Base-by-base conservation (phyloP, 2,797 vertebrate species). In the Pogoniulus pusillus region DNA sequence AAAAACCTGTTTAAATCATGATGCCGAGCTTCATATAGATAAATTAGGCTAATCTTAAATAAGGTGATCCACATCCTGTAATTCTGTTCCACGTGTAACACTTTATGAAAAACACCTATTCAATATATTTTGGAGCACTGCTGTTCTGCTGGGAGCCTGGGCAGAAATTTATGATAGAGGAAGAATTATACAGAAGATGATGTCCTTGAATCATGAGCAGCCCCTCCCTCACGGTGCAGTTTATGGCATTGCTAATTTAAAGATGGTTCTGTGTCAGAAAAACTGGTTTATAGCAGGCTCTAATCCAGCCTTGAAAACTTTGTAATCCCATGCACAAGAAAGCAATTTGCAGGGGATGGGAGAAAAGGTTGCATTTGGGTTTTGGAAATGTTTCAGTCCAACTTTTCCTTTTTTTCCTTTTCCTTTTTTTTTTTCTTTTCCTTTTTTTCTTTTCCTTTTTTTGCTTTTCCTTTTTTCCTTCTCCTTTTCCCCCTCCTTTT, bases 161-260 rank as follows among this genome's bases (percentile, higher is more conserved):
- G 49, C n/a, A 78, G 73, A 92, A 94, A 94, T 91, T 91, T 93
- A 96, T 91, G 75, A 51, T 39, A 51, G 53, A 74, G 59, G 79
- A 57, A 90, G 95, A 94, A 93, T 91, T 88, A 93, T 88, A 88
- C 58, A 86, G 87, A 93, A 94, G 88, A 70, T 0, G 0, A 84
- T 75, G 69, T 55, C 70, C 85, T 88, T 95, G 93, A 96, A 93
- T 96, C 77, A 96, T 4, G 10, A 71, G 55, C 68, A 58, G 75
- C 58, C 19, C 62, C 43, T 87, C 65, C 66, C 74, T 92, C 1
- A 0, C 51, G 34, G 80, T 20, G 49, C 37, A 0, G 10, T 94
- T 94, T 96, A 96, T 92, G 89, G 82, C 86, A 54, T 22, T 68
- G 81, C 75, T 97, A 96, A 96, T 96, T 95, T 94, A 93, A 91